phyloP scores from a whole-genome alignment of 1,140 invertebrate genomes.

The Ladona fulva region DNA sequence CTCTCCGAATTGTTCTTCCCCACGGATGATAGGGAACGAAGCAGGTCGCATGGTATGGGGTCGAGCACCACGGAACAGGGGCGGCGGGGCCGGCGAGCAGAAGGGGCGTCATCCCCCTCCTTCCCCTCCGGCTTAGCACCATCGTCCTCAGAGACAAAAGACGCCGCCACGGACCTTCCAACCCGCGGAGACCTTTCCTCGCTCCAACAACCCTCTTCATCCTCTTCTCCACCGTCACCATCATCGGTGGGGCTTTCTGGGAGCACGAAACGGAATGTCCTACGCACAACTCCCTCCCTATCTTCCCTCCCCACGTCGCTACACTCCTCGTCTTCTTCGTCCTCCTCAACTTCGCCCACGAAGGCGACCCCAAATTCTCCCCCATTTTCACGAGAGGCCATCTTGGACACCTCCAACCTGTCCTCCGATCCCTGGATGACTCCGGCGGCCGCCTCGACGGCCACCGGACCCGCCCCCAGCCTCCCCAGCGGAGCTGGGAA shows the following conservation, averaged over 20 bases:
- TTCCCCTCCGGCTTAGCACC: not conserved
- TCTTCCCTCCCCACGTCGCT: not conserved
- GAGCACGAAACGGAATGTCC: not conserved
- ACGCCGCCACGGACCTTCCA: not conserved
- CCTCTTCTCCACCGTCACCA: not conserved
- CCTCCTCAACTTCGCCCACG: not conserved
- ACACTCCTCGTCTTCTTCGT: not conserved
- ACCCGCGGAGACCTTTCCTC: not conserved
- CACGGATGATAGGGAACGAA: constrained; percentile 18
- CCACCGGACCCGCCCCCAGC: not conserved
- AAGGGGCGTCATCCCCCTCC: not conserved
- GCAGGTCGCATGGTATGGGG: constrained; percentile 20
- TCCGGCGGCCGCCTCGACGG: not conserved
- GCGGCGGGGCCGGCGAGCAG: not conserved
- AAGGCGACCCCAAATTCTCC: not conserved
- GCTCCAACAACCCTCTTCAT: not conserved
- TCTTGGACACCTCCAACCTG: not conserved
- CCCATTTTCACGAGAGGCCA: not conserved
- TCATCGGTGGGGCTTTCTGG: not conserved
- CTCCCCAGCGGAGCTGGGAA: not conserved
- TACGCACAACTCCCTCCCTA: not conserved
- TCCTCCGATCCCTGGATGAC: not conserved
- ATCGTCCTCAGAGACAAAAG: not conserved
- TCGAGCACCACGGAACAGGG: constrained; percentile 22
- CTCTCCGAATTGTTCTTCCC: constrained; percentile 15